Percentiles rank a stretch among this genome's conserved stretches.
Evolutionary conservation across 2,888 invertebrate genomes (phyloP).

Genomic region (Dichetophora obliterata): DNA sequence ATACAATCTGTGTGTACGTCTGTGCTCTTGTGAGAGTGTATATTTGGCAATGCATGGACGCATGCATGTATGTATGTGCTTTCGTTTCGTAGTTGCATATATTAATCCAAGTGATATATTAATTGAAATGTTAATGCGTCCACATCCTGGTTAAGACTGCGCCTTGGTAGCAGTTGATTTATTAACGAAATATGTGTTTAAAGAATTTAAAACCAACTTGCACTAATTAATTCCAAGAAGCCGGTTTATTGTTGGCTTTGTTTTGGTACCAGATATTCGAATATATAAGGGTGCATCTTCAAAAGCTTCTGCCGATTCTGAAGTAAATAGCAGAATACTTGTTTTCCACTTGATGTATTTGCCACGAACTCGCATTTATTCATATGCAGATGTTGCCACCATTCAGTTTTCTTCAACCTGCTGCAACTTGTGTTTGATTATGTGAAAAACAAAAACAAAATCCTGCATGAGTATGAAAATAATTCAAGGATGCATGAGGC

Average conservation of each 20-base stretch:
- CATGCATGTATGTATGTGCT: neutral
- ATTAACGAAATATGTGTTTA: slow-evolving; percentile 1
- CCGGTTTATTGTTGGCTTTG: neutral
- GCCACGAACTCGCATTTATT: neutral
- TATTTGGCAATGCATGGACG: neutral
- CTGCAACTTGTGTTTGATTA: neutral
- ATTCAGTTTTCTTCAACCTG: neutral
- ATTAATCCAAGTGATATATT: slow-evolving; percentile 25
- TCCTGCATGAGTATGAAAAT: neutral
- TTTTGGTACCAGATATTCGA: neutral
- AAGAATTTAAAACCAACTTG: slow-evolving; percentile 18
- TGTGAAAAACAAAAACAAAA: neutral
- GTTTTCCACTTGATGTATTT: neutral
- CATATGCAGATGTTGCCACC: neutral
- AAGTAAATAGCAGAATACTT: neutral
- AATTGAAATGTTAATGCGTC: slow-evolving; percentile 29
- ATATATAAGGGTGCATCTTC: neutral
- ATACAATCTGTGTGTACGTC: neutral
- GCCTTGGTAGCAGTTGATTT: neutral
- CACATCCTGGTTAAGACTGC: slow-evolving; percentile 1
- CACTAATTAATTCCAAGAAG: neutral
- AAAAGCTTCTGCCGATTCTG: neutral
- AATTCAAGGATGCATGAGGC: neutral
- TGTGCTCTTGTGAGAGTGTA: neutral
- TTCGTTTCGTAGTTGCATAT: neutral